Percentiles rank a stretch among this genome's conserved stretches.
Conservation (phyloP, 2,797 vertebrate species). For the Sardinella longiceps region DNA sequence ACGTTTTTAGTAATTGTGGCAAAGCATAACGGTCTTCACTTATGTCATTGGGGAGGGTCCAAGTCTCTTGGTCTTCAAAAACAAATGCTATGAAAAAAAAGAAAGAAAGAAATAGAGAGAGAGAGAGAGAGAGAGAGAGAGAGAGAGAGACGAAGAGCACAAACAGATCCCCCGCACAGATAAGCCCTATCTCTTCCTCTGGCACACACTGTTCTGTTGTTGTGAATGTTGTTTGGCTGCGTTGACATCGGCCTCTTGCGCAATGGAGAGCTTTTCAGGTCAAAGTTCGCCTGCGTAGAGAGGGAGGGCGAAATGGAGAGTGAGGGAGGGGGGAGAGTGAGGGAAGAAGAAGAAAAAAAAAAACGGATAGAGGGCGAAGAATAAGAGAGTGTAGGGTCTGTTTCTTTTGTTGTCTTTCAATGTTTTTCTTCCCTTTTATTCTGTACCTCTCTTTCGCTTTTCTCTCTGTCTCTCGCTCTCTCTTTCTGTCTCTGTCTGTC, state of each 20-base stretch:
- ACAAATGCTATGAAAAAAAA: neutral
- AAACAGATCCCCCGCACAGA: conserved; percentile 47
- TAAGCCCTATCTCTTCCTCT: conserved; percentile 49
- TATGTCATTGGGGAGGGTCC: conserved; percentile 1
- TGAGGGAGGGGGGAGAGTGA: neutral
- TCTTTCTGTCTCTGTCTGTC: neutral
- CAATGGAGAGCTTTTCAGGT: conserved; percentile 54
- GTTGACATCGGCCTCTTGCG: conserved; percentile 45
- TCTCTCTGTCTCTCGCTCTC: neutral
- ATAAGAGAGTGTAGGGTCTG: neutral
- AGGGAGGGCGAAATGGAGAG: neutral
- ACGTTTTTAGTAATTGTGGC: neutral
- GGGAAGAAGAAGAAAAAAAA: conserved; percentile 12
- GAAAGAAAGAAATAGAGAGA: neutral
- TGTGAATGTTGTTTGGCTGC: conserved; percentile 42
- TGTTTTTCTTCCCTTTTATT: neutral
- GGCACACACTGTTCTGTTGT: conserved; percentile 54
- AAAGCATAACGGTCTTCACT: neutral
- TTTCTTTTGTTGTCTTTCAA: neutral
- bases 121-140: neutral
- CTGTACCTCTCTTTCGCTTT: neutral
- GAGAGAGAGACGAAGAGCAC: conserved; percentile 6
- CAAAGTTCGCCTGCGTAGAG: conserved; percentile 51
- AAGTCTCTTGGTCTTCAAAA: neutral
- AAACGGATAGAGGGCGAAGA: neutral